These are phyloP conservation scores for Phrynocephalus vlangalii DNA, from an alignment of 2,797 vertebrate species.

Conservation along the genomic window DNA sequence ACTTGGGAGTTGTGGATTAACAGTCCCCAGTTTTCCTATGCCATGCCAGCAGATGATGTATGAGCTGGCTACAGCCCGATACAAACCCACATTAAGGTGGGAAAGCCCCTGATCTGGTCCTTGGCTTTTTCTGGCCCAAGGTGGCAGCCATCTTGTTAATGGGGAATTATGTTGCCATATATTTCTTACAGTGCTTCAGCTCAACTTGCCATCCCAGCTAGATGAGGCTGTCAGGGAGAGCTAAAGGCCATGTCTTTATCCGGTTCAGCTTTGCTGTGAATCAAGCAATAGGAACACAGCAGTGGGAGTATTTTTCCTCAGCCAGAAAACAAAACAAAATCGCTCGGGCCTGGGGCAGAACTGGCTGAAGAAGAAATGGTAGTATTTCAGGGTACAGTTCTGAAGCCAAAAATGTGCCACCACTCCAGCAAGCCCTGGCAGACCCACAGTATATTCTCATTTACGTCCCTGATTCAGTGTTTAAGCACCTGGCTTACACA, in stretches of 20 bases:
- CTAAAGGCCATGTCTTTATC: background rate
- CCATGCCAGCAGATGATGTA: background rate
- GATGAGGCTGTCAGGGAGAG: background rate
- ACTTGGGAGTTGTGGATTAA: background rate
- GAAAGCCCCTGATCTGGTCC: background rate
- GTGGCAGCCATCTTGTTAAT: background rate
- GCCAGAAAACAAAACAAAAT: background rate
- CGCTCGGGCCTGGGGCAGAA: background rate
- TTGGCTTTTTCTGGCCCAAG: background rate
- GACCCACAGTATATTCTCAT: accelerated
- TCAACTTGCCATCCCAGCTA: background rate
- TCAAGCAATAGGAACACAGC: background rate
- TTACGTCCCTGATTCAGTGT: background rate
- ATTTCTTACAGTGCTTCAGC: background rate
- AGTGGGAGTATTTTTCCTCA: background rate
- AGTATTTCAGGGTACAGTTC: background rate
- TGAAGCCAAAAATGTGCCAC: constrained; percentile 4
- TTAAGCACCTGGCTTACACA: accelerated
- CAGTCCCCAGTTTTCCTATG: background rate
- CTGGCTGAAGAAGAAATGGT: background rate
- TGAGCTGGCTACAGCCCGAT: background rate
- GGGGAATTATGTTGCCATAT: background rate
- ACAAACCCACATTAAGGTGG: background rate
- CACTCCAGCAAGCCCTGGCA: background rate
- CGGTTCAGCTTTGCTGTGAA: constrained; percentile 2